Percentiles rank a stretch among this genome's conserved stretches.
Conservation (phyloP, 2,888 invertebrate genomes). For the Myopa tessellatipennis region DNA sequence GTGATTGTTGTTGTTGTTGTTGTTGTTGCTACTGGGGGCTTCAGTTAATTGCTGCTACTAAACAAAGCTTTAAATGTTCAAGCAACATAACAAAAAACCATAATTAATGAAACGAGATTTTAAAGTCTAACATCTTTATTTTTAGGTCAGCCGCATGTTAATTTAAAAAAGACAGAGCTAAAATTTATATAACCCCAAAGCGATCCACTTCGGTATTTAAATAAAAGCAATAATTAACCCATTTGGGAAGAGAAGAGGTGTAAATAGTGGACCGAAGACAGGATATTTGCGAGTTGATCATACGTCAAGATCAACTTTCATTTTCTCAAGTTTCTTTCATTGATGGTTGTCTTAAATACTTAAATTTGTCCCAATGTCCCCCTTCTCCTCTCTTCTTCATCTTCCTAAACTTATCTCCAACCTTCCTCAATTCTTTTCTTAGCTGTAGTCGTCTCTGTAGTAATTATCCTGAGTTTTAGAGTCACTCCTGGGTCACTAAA, state of each 20-base stretch:
- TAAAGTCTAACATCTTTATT: constrained; percentile 10
- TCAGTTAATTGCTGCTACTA: constrained; percentile 31
- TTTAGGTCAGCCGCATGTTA: constrained; percentile 34
- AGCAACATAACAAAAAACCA: background rate
- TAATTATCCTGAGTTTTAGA: too few relatives aligned
- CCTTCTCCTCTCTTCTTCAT: background rate
- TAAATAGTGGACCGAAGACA: background rate
- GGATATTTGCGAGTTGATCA: background rate
- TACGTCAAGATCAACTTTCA: background rate
- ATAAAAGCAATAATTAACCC: background rate
- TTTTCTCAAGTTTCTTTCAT: too few relatives aligned
- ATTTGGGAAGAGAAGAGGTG: background rate
- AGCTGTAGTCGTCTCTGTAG: too few relatives aligned
- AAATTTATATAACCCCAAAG: background rate
- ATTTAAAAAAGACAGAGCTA: background rate
- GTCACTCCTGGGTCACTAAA: too few relatives aligned
- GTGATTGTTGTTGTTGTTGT: constrained; percentile 20
- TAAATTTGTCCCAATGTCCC: background rate
- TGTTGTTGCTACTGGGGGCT: constrained; percentile 8
- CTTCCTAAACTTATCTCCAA: background rate
- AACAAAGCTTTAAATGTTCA: constrained; percentile 16
- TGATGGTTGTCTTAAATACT: background rate
- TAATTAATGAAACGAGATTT: constrained; percentile 13
- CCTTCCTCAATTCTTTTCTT: background rate
- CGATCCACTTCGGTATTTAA: background rate